Percentiles rank a stretch among this genome's conserved stretches.
phyloP scores from a whole-genome alignment of 2,888 invertebrate species.

The Lasioglossum oenotherae region DNA sequence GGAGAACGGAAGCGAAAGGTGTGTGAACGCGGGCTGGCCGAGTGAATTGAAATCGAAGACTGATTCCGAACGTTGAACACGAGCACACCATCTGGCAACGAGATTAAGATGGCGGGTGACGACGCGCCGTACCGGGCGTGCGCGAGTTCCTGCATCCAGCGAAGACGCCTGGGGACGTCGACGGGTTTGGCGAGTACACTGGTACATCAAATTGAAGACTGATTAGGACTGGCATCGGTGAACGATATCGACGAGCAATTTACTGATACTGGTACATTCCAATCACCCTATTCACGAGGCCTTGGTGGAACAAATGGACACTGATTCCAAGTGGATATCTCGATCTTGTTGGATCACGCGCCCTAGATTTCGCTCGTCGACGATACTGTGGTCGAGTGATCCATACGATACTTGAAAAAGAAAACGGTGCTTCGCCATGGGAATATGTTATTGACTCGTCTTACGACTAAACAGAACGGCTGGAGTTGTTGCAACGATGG shows the following conservation, averaged over 20 bases:
- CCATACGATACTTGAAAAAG: neutral
- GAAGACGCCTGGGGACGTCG: neutral
- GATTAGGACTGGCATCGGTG: slow-evolving; percentile 36
- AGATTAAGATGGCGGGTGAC: neutral
- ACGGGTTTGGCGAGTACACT: slow-evolving; percentile 30
- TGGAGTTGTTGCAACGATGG: neutral
- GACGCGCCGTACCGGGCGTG: neutral
- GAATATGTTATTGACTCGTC: neutral
- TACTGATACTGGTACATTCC: slow-evolving; percentile 56
- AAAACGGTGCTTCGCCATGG: slow-evolving; percentile 1
- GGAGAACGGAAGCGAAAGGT: slow-evolving; percentile 6
- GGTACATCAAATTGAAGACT: slow-evolving; percentile 56
- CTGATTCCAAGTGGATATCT: slow-evolving; percentile 6
- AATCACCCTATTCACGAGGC: slow-evolving; percentile 29
- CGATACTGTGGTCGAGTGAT: neutral
- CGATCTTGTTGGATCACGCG: neutral
- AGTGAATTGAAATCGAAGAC: slow-evolving; percentile 65
- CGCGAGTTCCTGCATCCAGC: neutral
- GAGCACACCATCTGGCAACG: neutral
- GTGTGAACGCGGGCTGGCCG: neutral
- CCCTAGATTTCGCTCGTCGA: neutral
- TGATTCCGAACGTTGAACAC: slow-evolving; percentile 50
- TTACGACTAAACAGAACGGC: neutral
- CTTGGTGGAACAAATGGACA: slow-evolving; percentile 9
- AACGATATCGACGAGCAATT: slow-evolving; percentile 33